Evolutionary conservation across 2,888 invertebrate genomes (phyloP).

Genomic region (Tupiocoris notatus): DNA sequence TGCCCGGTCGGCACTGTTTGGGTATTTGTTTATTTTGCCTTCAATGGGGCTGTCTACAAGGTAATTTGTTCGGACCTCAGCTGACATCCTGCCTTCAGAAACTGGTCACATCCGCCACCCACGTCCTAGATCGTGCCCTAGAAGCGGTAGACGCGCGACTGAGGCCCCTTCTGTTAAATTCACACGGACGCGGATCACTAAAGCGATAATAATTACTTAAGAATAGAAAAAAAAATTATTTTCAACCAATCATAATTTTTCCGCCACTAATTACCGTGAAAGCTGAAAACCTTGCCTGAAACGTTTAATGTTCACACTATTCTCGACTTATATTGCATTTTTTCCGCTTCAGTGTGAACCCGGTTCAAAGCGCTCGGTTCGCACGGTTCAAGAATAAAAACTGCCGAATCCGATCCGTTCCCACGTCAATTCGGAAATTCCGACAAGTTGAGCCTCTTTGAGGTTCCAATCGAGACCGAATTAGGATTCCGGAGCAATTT

Average conservation of each 20-base stretch:
- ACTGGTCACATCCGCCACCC: constrained; percentile 39
- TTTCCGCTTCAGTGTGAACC: background rate
- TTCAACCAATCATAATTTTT: no score
- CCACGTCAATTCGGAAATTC: background rate
- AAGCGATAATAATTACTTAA: no score
- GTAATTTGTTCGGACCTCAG: constrained; percentile 33
- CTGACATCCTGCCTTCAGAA: constrained; percentile 31
- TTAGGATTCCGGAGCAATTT: background rate
- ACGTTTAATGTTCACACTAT: no score
- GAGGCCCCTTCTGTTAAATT: background rate
- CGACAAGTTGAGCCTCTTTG: background rate
- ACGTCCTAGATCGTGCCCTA: constrained; percentile 6
- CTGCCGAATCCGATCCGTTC: background rate
- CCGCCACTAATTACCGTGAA: no score
- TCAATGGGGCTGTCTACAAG: constrained; percentile 13
- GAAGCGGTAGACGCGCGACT: background rate
- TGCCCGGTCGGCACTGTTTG: background rate
- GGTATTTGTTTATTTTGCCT: constrained; percentile 16
- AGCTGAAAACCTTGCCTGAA: no score
- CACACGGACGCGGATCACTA: background rate
- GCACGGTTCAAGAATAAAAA: background rate
- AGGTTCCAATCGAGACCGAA: background rate
- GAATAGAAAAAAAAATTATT: no score
- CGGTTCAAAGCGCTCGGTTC: background rate
- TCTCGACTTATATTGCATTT: no score